Base-by-base conservation (phyloP, 2,113 vertebrate genomes). In the Periophthalmodon schlosseri region DNA sequence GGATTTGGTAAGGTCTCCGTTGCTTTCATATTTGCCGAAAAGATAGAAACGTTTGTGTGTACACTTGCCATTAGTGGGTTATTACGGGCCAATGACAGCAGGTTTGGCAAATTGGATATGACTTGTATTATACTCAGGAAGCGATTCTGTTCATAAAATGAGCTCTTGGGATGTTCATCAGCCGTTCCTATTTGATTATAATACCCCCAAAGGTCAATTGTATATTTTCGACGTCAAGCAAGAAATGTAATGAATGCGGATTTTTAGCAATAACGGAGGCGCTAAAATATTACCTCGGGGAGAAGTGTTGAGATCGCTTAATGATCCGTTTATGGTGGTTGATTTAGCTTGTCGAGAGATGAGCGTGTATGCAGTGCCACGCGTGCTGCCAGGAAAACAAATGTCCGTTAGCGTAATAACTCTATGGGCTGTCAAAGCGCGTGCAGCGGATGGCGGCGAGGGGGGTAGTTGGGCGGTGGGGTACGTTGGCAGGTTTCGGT, bases 1-100 rank as follows among this genome's bases (percentile, higher is more conserved):
- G 89, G 86, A 87, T 91, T 92, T 79, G 78, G 70, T 81, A 87
- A 84, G 70, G 86, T 81, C 86, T 89, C 87, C 77, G 74, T 89
- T 83, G 83, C 83, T 85, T 86, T 85, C 83, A 86, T 80, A 84
- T 89, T 87, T 84, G 80, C 68, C 34, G 60, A 54, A 61, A 49
- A 80, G 82, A 90, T 88, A 88, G 77, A 86, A 13, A 58, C 80
- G 82, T 79, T 88, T 88, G 87, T 72, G 76, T 84, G 71, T 77
- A 85, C 82, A 78, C 71, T 75, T 74, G 63, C 72, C 81, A 89
- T 87, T 87, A 84, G 70, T 73, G 69, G 68, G 73, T 78, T 78
- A 78, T 85, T 86, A 86, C 76, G 63, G 76, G 67, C 82, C 88
- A 83, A 80, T 77, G 71, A 84, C 70, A 76, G 71, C 80, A 86